Base-by-base conservation (phyloP, 2,113 vertebrate genomes). In the Mormyrus lacerda region DNA sequence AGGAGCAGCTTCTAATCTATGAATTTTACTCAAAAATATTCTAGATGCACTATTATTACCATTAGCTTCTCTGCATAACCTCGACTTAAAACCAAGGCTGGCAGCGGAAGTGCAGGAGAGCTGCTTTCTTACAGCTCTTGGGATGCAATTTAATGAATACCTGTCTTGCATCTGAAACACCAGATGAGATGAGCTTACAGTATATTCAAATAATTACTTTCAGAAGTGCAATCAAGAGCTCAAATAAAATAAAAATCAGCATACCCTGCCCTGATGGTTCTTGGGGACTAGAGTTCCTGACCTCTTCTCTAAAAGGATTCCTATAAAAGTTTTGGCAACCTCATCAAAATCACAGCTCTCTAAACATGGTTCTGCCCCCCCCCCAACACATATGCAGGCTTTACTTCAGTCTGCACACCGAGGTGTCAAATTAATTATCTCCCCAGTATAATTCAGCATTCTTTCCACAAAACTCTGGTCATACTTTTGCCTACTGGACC, bases 191-290 rank as follows among this genome's bases (percentile, higher is more conserved):
- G 35, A 79, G 73, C 73, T 42, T 79, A n/a, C n/a, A n/a, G n/a
- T n/a, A 79, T 79, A 79, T 79, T 79, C 73, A 79, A 79, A 85
- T 50, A 85, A 27, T 47, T 27, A 48, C 83, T 48, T 85, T 50
- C 6, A 24, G 83, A 27, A 48, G n/a, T 47, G 45, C 45, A 27
- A 85, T 85, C 47, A 27, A 50, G 24, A 48, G 42, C 21, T 31
- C 3, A 85, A 48, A 50, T 50, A 47, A 47, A 85, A 42, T 27
- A 85, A 85, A 85, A 50, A 85, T 3, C 83, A 83, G n/a, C 10
- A 79, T n/a, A 42, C 35, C 35, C 73, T 79, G 73, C 73, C 19
- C 21, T 50, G 83, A 6, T n/a, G 24, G 55, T 1, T 15, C 47
- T n/a, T 3, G 21, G 31, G 44, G 44, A 85, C 21, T 15, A 0